Evolutionary conservation across 1,140 invertebrate species (phyloP), one percentile per base, ranked within the genome.

Genomic region (Drosophila willistoni): DNA sequence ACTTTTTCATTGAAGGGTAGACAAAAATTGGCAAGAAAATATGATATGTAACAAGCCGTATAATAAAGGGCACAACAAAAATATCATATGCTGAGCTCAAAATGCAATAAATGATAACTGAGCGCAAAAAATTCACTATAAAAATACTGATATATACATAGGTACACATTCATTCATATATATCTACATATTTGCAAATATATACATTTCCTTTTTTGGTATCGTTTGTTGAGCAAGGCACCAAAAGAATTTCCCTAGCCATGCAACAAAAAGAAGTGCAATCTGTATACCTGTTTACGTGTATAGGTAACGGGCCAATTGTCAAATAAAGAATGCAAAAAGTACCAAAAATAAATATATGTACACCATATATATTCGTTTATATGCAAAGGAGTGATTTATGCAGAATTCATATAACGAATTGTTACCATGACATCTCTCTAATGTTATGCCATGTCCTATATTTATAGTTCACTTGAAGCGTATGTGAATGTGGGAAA

Each of bases 51-150:
- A 57, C 39, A 33, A 73, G 68, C 71, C 33, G 57, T 71, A 83
- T 79, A 79, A 72, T 76, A 47, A 67, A 83, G 79, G 68, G 36
- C 5, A 25, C 22, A 25, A 7, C 1, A 71, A 83, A 76, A 78
- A 59, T 77, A 79, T 73, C 60, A 73, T 47, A 66, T 65, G 76
- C 63, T 72, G 54, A 54, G 67, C 72, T 63, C 73, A 83, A 83
- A 36, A 33, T 83, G 72, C 70, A 83, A 83, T 83, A 83, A 83
- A 79, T 78, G 72, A 77, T 68, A 76, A 63, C 57, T 68, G 64
- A 54, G 39, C 61, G 64, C 57, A 47, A 55, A 57, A 67, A 82
- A 81, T 82, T 66, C 47, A 59, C 63, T 72, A 76, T 76, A 73
- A 68, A 42, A 76, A 59, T 64, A 51, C 44, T 19, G 44, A 51